These are phyloP conservation scores for Trichopria drosophilae DNA, from an alignment of 2,888 invertebrate species.

Conservation along the genomic window DNA sequence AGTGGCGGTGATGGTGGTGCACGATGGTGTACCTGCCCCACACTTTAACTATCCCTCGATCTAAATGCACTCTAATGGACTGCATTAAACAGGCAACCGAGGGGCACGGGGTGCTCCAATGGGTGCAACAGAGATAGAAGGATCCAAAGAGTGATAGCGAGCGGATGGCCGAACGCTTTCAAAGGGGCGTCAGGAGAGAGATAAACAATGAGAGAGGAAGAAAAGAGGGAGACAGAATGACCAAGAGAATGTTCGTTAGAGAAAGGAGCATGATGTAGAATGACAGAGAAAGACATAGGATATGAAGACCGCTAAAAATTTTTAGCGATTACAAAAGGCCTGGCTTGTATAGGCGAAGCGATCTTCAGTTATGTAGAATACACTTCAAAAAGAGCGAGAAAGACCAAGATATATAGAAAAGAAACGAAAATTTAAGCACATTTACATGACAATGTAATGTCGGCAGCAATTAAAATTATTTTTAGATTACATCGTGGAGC, in stretches of 20 bases:
- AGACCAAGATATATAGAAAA: no score
- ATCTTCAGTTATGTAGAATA: no score
- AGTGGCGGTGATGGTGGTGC: slow-evolving; percentile 22
- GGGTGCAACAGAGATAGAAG: slow-evolving; percentile 28
- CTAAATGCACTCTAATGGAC: slow-evolving; percentile 60
- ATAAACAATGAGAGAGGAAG: slow-evolving; percentile 10
- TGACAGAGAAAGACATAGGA: no score
- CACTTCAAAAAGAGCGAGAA: no score
- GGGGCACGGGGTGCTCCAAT: slow-evolving; percentile 24
- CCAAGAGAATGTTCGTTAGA: no score
- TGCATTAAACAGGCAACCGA: slow-evolving; percentile 55
- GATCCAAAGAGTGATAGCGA: slow-evolving; percentile 36
- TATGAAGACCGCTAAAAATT: no score
- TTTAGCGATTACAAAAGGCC: slow-evolving; percentile 15
- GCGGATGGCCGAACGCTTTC: slow-evolving; percentile 41
- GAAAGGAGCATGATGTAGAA: no score
- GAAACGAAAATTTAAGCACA: no score
- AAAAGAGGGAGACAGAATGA: background rate
- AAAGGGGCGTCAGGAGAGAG: slow-evolving; percentile 34
- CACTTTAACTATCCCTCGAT: slow-evolving; percentile 58
- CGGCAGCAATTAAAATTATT: no score
- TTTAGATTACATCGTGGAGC: no score
- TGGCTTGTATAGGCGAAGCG: no score
- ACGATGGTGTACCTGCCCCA: slow-evolving; percentile 44
- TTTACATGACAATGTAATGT: no score